A percentile compares a stretch with the other conserved stretches of the same genome.
phyloP scores from a whole-genome alignment of 2,888 invertebrate genomes.

The Alentia gelatinosa region DNA sequence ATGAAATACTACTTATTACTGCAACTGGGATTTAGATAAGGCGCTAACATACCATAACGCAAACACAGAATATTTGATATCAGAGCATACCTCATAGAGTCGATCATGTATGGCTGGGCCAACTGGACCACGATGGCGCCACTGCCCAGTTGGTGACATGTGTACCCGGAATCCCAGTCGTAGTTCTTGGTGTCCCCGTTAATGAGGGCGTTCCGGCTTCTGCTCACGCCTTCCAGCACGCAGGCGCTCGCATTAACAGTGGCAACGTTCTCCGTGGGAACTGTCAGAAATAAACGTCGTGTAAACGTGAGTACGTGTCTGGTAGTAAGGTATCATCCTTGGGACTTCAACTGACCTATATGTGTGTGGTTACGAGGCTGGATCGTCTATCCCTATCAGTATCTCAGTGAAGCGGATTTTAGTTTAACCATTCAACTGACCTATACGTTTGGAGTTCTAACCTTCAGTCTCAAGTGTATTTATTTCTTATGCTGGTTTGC shows the following conservation, averaged over 20 bases:
- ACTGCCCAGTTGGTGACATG: constrained; percentile 91
- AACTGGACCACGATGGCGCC: constrained; percentile 96
- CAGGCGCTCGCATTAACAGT: constrained; percentile 93
- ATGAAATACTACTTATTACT: too few species aligned
- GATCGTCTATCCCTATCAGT: too few species aligned
- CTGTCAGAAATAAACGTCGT: constrained; percentile 79
- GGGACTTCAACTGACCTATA: too few species aligned
- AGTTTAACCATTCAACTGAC: too few species aligned
- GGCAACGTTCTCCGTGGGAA: constrained; percentile 94
- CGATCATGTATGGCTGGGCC: constrained; percentile 93
- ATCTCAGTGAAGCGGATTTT: too few species aligned
- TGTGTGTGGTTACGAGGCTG: too few species aligned
- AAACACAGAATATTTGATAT: background rate
- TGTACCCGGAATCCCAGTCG: constrained; percentile 99
- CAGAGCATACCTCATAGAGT: constrained; percentile 86
- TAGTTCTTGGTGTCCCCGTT: constrained; percentile 97
- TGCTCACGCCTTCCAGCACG: constrained; percentile 96
- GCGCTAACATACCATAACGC: background rate
- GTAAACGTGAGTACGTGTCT: too few species aligned
- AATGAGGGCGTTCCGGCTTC: constrained; percentile 94
- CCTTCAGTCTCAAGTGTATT: too few species aligned
- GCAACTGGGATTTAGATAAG: background rate
- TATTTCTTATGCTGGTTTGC: too few species aligned
- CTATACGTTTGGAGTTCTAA: too few species aligned
- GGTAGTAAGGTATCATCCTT: too few species aligned